Conservation (phyloP, 2,797 vertebrate species). For the Morus bassanus region DNA sequence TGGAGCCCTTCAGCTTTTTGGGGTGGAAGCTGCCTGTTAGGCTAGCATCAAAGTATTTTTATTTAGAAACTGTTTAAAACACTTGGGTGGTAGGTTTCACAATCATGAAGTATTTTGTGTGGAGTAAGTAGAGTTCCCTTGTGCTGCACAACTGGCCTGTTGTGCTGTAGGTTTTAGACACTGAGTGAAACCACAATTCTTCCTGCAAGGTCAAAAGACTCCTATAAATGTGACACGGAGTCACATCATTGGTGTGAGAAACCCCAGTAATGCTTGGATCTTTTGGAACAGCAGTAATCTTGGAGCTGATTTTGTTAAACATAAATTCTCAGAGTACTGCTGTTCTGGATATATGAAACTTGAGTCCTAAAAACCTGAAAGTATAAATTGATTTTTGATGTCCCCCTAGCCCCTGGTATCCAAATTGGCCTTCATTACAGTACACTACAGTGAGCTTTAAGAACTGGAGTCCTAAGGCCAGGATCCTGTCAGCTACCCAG, state of each 20-base stretch:
- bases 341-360: not conserved
- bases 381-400: not conserved
- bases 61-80: not conserved
- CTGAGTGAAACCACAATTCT: not conserved
- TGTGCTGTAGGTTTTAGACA: not conserved
- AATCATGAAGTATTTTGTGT: not conserved
- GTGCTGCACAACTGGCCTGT: not conserved
- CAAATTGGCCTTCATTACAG: not conserved
- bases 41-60: not conserved
- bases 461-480: not conserved
- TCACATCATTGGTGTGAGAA: not conserved
- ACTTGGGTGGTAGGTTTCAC: not conserved
- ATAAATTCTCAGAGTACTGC: not conserved
- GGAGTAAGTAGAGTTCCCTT: not conserved
- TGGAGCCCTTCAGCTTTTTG: not conserved
- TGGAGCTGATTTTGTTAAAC: not conserved
- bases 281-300: not conserved
- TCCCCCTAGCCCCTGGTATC: not conserved
- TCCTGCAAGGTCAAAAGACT: not conserved
- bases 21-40: not conserved
- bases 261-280: accelerated
- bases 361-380: not conserved
- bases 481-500: not conserved
- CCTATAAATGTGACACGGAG: not conserved
- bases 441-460: not conserved